Evolutionary conservation across 2,797 vertebrate genomes (phyloP), one percentile per base, ranked within the genome.

Genomic region (Melanotaenia nigrans): DNA sequence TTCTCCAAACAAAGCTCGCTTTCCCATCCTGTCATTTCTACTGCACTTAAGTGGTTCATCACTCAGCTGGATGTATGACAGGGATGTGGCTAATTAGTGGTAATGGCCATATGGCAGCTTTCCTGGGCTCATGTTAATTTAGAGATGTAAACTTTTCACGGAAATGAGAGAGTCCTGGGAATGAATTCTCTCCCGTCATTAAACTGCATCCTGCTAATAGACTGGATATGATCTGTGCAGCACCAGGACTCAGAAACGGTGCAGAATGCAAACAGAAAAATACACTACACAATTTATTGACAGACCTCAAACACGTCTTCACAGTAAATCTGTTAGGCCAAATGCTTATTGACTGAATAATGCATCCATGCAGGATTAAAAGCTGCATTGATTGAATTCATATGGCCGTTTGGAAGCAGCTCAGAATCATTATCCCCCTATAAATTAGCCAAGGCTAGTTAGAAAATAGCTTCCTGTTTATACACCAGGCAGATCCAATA

Each of bases 51-150:
- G 83, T n/a, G 66, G 68, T 61, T 61, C 81, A 71, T 87, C 83
- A 77, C 62, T 76, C 78, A 66, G 86, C 80, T 70, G 79, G 78
- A 84, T 84, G 60, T 73, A 20, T 75, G 84, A 90, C 88, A 82
- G 77, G 53, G 65, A 63, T 51, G 54, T 61, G 84, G 74, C 87
- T 91, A 90, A 93, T 92, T 92, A 85, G 81, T n/a, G 33, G 69
- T 77, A 80, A 83, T 77, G 56, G 73, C 85, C 91, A 90, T 89
- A 85, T 90, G 91, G 67, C 74, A 22, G 28, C 28, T 64, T 85
- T 87, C 81, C 70, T 30, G 4, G 63, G 66, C 77, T 78, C 54
- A 28, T 71, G 82, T 80, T 87, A 14, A 85, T 87, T 85, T 76
- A 66, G 54, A 78, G 71, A 85, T 35, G 65, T 71, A 79, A 84